Evolutionary conservation across 2,888 invertebrate species (phyloP).

Genomic region (Exephanes ischioxanthus): DNA sequence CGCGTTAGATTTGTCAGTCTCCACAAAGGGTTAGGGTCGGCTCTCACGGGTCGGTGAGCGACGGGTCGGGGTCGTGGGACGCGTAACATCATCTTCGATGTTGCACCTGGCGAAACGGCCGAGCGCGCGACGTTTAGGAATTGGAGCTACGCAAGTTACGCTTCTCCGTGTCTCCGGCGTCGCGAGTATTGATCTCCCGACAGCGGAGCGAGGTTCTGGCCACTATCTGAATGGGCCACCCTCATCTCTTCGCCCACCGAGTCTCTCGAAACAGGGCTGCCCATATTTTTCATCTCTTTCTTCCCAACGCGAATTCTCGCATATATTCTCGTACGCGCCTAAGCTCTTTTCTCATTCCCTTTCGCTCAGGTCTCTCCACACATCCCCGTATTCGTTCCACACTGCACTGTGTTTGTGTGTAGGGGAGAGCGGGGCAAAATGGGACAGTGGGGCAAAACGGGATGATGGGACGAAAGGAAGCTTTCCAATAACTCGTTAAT

Average conservation of each 20-base stretch:
- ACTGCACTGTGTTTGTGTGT: no score
- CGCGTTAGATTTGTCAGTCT: not conserved
- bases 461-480: no score
- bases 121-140: not conserved
- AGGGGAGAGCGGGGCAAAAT: no score
- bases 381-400: not conserved
- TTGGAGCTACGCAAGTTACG: constrained; percentile 63
- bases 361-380: not conserved
- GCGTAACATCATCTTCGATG: constrained; percentile 22
- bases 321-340: not conserved
- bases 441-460: no score
- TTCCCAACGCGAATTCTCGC: not conserved
- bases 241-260: constrained; percentile 74
- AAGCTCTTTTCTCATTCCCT: not conserved
- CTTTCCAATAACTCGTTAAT: no score
- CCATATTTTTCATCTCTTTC: constrained; percentile 54
- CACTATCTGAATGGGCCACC: constrained; percentile 81
- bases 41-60: not conserved
- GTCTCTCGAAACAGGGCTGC: constrained; percentile 70
- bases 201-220: constrained; percentile 72
- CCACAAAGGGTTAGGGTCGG: not conserved
- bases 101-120: constrained; percentile 32
- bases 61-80: not conserved
- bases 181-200: constrained; percentile 82
- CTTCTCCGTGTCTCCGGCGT: constrained; percentile 77